Base-by-base conservation (phyloP, 2,797 vertebrate species). In the Menidia menidia region DNA sequence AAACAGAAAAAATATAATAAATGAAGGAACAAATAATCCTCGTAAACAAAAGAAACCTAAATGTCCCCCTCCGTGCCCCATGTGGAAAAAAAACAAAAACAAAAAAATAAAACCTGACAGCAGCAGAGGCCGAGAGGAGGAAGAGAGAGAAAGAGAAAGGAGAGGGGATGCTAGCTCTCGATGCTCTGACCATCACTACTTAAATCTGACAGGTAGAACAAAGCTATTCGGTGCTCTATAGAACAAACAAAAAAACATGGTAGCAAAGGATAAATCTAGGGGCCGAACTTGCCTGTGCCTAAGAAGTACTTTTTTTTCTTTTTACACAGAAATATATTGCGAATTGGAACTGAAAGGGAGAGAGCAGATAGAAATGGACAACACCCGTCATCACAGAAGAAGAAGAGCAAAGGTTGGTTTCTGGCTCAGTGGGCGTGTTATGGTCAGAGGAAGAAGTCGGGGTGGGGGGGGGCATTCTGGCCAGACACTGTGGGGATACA, bases 1-100 rank as follows among this genome's bases (percentile, higher is more conserved):
- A 94, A 94, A 94, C 92, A 94, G 92, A 93, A 94, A 92, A 92
- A 92, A 93, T 92, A 92, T 93, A 92, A 94, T 93, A 93, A 93
- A 92, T 91, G 84, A 93, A 87, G 83, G 85, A 92, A 93, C 89
- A 92, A 92, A 94, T 89, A 91, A 88, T 87, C 86, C 88, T 67
- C 71, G 74, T 51, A 90, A 25, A 91, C 88, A 92, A 94, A 92
- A 89, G 74, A 89, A 89, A 90, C 81, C 89, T 80, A 82, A 74
- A 84, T 64, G 71, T 41, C 57, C 66, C 70, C 60, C 60, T 25
- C 31, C 50, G 63, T 42, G 33, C 19, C 61, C 82, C 73, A 67
- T 61, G 75, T 80, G 52, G 80, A 84, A 16, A 45, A 47, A 50
- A n/a, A 2, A 50, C 64, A 66, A 80, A 82, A 80, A 85, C 64